Evolutionary conservation across 2,113 vertebrate species (phyloP), one percentile per base, ranked within the genome.

Genomic region (Salvelinus alpinus): DNA sequence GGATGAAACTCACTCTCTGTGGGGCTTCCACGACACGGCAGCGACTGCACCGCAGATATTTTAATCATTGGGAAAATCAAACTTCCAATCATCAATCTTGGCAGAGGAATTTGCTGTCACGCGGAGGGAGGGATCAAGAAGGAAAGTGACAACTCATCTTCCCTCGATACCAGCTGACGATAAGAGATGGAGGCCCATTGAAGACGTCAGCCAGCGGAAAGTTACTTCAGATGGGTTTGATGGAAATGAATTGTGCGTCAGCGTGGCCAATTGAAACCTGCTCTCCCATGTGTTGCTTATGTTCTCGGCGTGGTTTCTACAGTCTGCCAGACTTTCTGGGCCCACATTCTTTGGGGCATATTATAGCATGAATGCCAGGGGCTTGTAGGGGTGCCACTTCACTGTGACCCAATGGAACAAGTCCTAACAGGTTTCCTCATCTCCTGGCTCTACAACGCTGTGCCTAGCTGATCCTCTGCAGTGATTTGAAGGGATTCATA

Each of bases 61-160:
- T 86, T 79, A 81, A 89, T 89, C 86, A 87, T 87, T 83, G 77
- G 67, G 70, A 84, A 87, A 87, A 88, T 84, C 82, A 80, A 85
- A 82, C 47, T 76, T 87, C 72, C 74, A 27, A 78, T 88, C 82
- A 85, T 89, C 81, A 81, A 90, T 91, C 83, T 83, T 70, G 76
- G 66, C 74, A 71, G 78, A 64, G 79, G 75, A 79, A 78, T 82
- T 84, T 78, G 68, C 75, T 80, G 84, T 85, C 76, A 76, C 65
- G 73, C 31, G 16, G 79, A 54, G 77, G 83, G 82, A 89, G 5
- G 84, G 78, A 82, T 85, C 16, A 84, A 82, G 73, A 54, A 48
- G 0, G 73, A 85, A 83, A 59, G 57, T 70, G 78, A 71, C 75
- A 82, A 77, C 83, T 83, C 76, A 77, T 88, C 75, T 77, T 82